Evolutionary conservation across 2,113 vertebrate genomes (phyloP).

Genomic region (Donacobius atricapilla): DNA sequence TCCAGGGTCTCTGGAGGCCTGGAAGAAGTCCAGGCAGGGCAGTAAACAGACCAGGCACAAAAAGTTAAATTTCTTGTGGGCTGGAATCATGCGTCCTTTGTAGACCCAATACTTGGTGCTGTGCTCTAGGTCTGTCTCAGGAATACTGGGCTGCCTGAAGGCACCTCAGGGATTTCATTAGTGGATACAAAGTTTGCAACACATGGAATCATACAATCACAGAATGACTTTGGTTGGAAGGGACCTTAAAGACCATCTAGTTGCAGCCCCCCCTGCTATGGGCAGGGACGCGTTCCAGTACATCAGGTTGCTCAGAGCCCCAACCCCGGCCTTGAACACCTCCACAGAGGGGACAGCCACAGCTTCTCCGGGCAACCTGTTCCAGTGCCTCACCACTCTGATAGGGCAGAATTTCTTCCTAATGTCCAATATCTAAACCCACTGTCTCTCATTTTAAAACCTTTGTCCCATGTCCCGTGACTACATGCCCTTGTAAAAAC

Average conservation of each 20-base stretch:
- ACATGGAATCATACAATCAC: neutral
- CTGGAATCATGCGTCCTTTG: neutral
- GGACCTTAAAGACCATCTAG: neutral
- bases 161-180: neutral
- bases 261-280: neutral
- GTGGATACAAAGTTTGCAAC: fast-evolving
- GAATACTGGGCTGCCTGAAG: neutral
- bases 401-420: neutral
- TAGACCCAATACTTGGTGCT: fast-evolving
- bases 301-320: neutral
- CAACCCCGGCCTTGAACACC: neutral
- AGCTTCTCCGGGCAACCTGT: neutral
- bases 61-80: neutral
- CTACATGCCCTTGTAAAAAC: neutral
- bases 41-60: neutral
- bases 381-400: neutral
- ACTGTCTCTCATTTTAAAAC: neutral
- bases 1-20: neutral
- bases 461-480: neutral
- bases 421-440: neutral
- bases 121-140: neutral
- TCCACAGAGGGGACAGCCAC: no score
- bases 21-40: neutral
- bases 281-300: neutral
- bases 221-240: neutral